Conservation (phyloP, 1,140 invertebrate genomes). For the Melitaea cinxia region DNA sequence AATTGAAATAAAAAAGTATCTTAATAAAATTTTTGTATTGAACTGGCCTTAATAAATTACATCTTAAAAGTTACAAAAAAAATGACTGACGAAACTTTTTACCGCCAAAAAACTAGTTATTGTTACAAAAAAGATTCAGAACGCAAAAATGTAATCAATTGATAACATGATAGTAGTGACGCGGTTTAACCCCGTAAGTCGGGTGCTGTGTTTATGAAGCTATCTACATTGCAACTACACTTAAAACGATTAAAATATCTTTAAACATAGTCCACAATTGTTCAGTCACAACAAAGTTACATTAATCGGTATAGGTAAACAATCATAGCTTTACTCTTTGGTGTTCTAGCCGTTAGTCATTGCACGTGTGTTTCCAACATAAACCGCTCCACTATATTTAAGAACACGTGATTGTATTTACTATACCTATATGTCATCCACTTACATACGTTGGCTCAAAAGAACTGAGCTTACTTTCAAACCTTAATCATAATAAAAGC, state of each 20-base stretch:
- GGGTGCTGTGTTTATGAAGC: constrained; percentile 23
- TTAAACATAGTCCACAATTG: constrained; percentile 39
- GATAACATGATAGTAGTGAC: constrained; percentile 6
- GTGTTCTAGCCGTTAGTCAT: constrained; percentile 76
- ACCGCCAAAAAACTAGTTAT: constrained; percentile 33
- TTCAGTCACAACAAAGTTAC: constrained; percentile 45
- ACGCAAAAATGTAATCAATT: constrained; percentile 28
- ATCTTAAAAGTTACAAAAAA: constrained; percentile 48
- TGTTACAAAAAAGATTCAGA: constrained; percentile 23
- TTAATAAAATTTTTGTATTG: constrained; percentile 49
- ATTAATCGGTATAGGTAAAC: constrained; percentile 45
- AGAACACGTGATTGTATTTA: constrained; percentile 39
- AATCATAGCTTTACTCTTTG: constrained; percentile 69
- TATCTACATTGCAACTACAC: constrained; percentile 28
- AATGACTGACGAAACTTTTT: constrained; percentile 49
- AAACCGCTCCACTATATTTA: constrained; percentile 32
- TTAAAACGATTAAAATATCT: constrained; percentile 30
- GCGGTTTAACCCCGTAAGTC: constrained; percentile 55
- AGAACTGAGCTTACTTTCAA: constrained; percentile 20
- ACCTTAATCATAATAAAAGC: constrained; percentile 14
- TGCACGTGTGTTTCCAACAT: constrained; percentile 41
- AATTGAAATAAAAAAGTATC: constrained; percentile 19
- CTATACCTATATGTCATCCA: constrained; percentile 31
- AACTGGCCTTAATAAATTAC: constrained; percentile 72
- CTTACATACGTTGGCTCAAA: not conserved